phyloP scores from a whole-genome alignment of 2,888 invertebrate genomes.

The Cheilosia variabilis region DNA sequence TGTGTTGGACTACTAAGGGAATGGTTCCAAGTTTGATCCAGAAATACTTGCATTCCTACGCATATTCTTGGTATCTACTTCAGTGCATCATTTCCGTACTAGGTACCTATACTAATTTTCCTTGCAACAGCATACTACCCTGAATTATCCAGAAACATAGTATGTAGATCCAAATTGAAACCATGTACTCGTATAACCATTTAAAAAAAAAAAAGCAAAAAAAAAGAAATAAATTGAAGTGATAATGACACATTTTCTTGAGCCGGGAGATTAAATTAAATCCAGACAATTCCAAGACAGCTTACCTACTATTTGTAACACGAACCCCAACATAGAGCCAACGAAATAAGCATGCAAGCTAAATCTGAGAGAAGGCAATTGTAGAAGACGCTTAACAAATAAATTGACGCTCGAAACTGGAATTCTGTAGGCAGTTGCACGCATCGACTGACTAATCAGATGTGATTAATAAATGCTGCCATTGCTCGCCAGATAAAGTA shows the following conservation, averaged over 20 bases:
- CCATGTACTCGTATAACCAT: not conserved
- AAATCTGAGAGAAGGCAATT: slow-evolving; percentile 17
- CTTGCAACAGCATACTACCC: no score
- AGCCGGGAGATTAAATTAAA: slow-evolving; percentile 52
- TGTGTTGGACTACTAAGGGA: no score
- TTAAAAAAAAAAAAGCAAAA: not conserved
- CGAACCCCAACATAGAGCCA: not conserved
- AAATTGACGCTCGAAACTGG: slow-evolving; percentile 38
- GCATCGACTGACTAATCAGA: slow-evolving; percentile 55
- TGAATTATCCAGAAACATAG: no score
- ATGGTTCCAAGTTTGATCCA: no score
- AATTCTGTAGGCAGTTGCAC: slow-evolving; percentile 37
- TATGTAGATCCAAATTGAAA: not conserved
- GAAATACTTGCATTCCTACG: no score
- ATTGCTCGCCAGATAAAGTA: slow-evolving; percentile 29
- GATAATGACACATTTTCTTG: slow-evolving; percentile 55
- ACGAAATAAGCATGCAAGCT: not conserved
- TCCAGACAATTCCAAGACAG: slow-evolving; percentile 6
- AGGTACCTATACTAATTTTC: no score
- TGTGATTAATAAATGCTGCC: slow-evolving; percentile 40
- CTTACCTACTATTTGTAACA: not conserved
- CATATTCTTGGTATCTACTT: no score
- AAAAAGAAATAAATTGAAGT: slow-evolving; percentile 9
- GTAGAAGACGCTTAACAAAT: slow-evolving; percentile 19
- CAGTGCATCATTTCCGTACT: no score